Evolutionary conservation across 2,113 vertebrate species (phyloP), one percentile per base, ranked within the genome.

Genomic region (Peromyscus polionotus): DNA sequence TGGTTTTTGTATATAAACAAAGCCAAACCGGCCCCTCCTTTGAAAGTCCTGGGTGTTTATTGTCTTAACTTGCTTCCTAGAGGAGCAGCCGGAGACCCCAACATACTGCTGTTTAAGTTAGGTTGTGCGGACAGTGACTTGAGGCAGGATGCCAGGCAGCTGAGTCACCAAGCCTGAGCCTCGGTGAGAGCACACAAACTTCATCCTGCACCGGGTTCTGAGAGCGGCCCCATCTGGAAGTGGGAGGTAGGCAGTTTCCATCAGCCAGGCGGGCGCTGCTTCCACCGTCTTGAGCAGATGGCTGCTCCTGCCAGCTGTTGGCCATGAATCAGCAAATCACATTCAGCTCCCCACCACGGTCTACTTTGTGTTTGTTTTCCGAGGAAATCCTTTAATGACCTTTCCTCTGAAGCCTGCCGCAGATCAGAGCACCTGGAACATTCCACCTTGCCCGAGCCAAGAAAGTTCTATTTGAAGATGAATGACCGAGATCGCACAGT

Each of bases 381-480:
- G 65, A 93, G 84, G 39, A 94, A 79, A 93, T 31, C 67, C 70
- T 61, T 67, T 24, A 65, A 42, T 90, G 72, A 45, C 59, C 51
- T 73, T 90, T 88, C 19, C 0, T 57, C 26, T 54, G 81, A 76
- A 93, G 81, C n/a, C 88, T 70, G 83, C 39, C 33, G 24, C 3
- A 36, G 26, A 63, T 65, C 57, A 14, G 63, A 77, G 22, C 77
- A 42, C 54, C 17, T n/a, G 81, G 24, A 63, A 1, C n/a, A 24
- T 39, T 63, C 76, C 20, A 28, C 70, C 14, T 24, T 39, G 65
- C 24, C 65, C 36, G 48, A 42, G 75, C 39, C 45, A 24, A 22
- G 45, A n/a, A 95, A 89, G 42, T 63, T 39, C 94, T 97, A 97
- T 22, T 98, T 90, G 86, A 97, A 98, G 96, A 98, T 73, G 95